Evolutionary conservation across 1,140 invertebrate genomes (phyloP), one percentile per base, ranked within the genome.

Genomic region (Heliconius melpomene): DNA sequence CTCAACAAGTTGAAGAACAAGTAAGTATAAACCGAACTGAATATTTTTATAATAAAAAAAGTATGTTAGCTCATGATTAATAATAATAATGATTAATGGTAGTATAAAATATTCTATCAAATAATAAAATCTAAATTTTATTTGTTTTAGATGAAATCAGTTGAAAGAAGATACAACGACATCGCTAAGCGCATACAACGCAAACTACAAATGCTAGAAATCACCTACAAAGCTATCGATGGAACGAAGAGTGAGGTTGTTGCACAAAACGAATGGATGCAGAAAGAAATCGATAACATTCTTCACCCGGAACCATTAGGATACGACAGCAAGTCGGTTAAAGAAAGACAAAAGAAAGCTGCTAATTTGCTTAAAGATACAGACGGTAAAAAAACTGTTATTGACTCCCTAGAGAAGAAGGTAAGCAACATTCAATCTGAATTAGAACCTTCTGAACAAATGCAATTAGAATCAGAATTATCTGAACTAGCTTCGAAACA

Each of bases 1-100:
- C 97, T 0, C 98, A 98, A 84, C 97, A 98, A 91, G 97, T 99
- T 26, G 98, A 98, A 89, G 98, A 99, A 89, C 97, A 97, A 95
- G 95, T 95, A 90, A 88, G 87, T 91, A 81, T 73, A 6, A 75
- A 72, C 7, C 32, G 50, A 20, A 46, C 32, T 36, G 32, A 13
- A 0, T 7, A 20, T 52, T 52, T 20, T 20, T 20, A 20, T 8
- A 52, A 18, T 20, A 18, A 18, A 52, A 46, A 52, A 18, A 7
- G 7, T 20, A 20, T 52, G 5, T 3, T 18, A 52, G 7, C 5
- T 20, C 2, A 20, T 36, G 40, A 54, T 57, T 57, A 57, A 57
- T 57, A 52, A 52, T 52, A 52, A 46, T 46, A 20, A 52, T 7
- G 7, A 52, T 52, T 7, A 52, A 52, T 52, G 18, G 50, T 20